These are phyloP conservation scores for Carcina quercana DNA, from an alignment of 2,888 invertebrate species.

Conservation along the genomic window DNA sequence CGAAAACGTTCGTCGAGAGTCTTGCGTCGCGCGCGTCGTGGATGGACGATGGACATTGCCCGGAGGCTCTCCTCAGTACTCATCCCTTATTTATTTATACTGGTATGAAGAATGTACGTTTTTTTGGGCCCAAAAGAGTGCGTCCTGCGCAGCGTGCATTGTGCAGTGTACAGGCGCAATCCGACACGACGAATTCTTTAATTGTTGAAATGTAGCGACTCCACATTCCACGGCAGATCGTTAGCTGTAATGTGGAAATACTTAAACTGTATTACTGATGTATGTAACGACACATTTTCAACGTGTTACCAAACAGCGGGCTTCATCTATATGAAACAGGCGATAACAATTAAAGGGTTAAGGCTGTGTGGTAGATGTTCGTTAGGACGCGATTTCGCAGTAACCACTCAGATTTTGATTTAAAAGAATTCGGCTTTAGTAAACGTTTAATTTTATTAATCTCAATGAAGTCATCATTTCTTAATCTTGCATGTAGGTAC, in stretches of 20 bases:
- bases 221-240: conserved; percentile 51
- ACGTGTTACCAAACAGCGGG: too few relatives aligned
- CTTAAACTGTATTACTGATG: conserved; percentile 45
- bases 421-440: too few relatives aligned
- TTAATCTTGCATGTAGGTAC: too few relatives aligned
- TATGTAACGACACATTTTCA: conserved; percentile 26
- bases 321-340: too few relatives aligned
- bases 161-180: conserved; percentile 31
- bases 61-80: conserved; percentile 46
- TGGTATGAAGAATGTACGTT: conserved; percentile 64
- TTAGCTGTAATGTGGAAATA: conserved; percentile 57
- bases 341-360: too few relatives aligned
- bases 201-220: conserved; percentile 61
- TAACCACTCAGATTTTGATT: too few relatives aligned
- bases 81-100: conserved; percentile 73
- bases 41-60: conserved; percentile 31
- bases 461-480: too few relatives aligned
- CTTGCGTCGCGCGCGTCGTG: too few relatives aligned
- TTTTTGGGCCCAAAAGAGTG: conserved; percentile 57
- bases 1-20: conserved; percentile 62
- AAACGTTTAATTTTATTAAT: too few relatives aligned
- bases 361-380: too few relatives aligned
- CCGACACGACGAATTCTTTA: conserved; percentile 59
- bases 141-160: conserved; percentile 34
- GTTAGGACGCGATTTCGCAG: too few relatives aligned